Percentiles rank a stretch among this genome's conserved stretches.
Evolutionary conservation across 2,888 invertebrate genomes (phyloP).

Genomic region (Platyscelio sp.): DNA sequence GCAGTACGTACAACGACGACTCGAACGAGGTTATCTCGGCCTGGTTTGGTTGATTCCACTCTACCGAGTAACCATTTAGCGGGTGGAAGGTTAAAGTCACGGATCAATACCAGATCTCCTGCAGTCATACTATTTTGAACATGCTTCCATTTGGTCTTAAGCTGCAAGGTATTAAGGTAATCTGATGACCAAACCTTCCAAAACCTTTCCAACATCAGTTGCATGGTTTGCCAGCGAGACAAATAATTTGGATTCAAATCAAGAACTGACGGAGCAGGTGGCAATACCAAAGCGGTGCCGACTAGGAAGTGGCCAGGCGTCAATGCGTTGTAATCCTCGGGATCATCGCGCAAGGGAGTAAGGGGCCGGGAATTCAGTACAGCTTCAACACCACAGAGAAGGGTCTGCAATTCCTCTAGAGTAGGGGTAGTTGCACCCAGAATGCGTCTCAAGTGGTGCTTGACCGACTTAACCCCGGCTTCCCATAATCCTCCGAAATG

Average conservation of each 20-base stretch:
- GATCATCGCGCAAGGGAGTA: neutral
- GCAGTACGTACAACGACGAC: no score
- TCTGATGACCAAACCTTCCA: neutral
- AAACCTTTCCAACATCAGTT: neutral
- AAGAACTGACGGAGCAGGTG: neutral
- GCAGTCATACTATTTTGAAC: neutral
- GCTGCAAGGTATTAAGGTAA: neutral
- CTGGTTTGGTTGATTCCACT: neutral
- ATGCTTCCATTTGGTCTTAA: neutral
- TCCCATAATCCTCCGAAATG: conserved; percentile 16
- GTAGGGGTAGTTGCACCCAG: neutral
- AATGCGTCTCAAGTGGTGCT: neutral
- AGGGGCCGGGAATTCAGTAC: neutral
- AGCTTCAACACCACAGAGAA: conserved; percentile 14
- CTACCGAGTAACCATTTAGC: conserved; percentile 69
- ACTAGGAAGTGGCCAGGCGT: conserved; percentile 18
- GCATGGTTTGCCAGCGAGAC: neutral
- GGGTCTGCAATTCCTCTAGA: neutral
- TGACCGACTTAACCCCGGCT: neutral
- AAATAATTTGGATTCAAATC: neutral
- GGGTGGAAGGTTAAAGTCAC: conserved; percentile 58
- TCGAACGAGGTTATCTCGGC: neutral
- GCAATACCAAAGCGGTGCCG: neutral
- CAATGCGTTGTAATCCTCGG: neutral
- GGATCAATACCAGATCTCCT: conserved; percentile 44